A percentile compares a stretch with the other conserved stretches of the same genome.
Conservation (phyloP, 2,888 invertebrate species). For the Drosophila basisetae region DNA sequence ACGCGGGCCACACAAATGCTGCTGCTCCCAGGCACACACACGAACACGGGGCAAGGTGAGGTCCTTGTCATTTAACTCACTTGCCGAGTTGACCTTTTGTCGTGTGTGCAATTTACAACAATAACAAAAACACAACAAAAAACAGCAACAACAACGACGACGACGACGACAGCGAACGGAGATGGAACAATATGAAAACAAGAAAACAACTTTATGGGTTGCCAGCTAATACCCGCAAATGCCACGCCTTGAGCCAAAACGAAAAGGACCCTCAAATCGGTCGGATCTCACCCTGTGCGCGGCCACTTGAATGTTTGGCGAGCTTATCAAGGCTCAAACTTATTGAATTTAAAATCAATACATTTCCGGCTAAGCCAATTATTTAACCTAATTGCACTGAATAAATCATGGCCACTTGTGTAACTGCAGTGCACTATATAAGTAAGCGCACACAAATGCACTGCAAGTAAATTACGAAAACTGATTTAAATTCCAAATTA, state of each 20-base stretch:
- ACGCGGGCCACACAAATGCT: conserved; percentile 38
- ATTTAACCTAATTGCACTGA: conserved; percentile 65
- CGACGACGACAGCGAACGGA: conserved; percentile 9
- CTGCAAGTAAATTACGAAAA: conserved; percentile 3
- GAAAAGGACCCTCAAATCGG: conserved; percentile 2
- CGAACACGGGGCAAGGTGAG: conserved; percentile 62
- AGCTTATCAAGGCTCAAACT: conserved; percentile 67
- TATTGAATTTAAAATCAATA: conserved; percentile 76
- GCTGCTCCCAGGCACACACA: conserved; percentile 46
- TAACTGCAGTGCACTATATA: conserved; percentile 30
- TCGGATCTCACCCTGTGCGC: background rate
- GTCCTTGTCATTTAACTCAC: conserved; percentile 78
- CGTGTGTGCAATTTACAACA: conserved; percentile 51
- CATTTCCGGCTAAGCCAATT: conserved; percentile 65
- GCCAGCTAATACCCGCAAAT: conserved; percentile 60
- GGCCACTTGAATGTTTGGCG: conserved; percentile 61
- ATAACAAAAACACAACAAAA: conserved; percentile 1
- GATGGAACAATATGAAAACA: conserved; percentile 11
- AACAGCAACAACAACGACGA: background rate
- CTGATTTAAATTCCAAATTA: conserved; percentile 1
- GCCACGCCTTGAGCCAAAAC: conserved; percentile 67
- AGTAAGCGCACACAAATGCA: conserved; percentile 7
- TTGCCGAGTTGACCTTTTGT: conserved; percentile 73
- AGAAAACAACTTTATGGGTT: conserved; percentile 49
- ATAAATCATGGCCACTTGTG: conserved; percentile 60